Evolutionary conservation across 2,888 invertebrate species (phyloP), one percentile per base, ranked within the genome.

Genomic region (Steinernema carpocapsae): DNA sequence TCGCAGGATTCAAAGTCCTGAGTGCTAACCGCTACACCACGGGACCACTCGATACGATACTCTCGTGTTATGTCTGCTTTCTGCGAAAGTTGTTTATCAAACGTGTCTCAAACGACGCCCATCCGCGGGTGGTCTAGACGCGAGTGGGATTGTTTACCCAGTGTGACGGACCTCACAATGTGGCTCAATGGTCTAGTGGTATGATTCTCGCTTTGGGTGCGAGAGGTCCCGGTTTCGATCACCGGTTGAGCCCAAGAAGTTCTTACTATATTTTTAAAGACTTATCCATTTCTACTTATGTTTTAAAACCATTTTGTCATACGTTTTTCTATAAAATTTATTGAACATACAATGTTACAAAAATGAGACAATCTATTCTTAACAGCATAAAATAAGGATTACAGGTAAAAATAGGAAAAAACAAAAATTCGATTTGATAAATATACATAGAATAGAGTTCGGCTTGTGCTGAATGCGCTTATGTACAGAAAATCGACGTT

Each of bases 1-100:
- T 82, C 79, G 77, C 80, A 78, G 80, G 80, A 81, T 83, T 82
- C 80, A 82, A 75, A 83, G 82, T 83, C 82, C 82, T 79, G 80
- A 79, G 82, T 82, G 82, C 80, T 81, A 83, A 79, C 80, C 82
- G 77, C 78, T 79, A 79, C 78, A 79, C 79, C 80, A 80, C 77
- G 79, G 78, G 73, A 82, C 80, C 80, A 43, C 7, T 43, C 10
- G 43, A 12, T 14, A 43, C 10, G 7, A 43, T 7, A 43, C 7
- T 12, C 43, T 43, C 43, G 14, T 14, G 43, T 43, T 43, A 43
- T 43, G 43, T 43, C 43, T 43, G 10, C 10, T 12, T 43, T 43
- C 10, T 7, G 43, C 14, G 43, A 43, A n/a, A n/a, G n/a, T n/a
- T n/a, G n/a, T 43, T 43, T 12, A 7, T 43, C 43, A 12, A 12